A percentile compares a stretch with the other conserved stretches of the same genome.
phyloP scores from a whole-genome alignment of 2,888 invertebrate genomes.

The Escarpia spicata region DNA sequence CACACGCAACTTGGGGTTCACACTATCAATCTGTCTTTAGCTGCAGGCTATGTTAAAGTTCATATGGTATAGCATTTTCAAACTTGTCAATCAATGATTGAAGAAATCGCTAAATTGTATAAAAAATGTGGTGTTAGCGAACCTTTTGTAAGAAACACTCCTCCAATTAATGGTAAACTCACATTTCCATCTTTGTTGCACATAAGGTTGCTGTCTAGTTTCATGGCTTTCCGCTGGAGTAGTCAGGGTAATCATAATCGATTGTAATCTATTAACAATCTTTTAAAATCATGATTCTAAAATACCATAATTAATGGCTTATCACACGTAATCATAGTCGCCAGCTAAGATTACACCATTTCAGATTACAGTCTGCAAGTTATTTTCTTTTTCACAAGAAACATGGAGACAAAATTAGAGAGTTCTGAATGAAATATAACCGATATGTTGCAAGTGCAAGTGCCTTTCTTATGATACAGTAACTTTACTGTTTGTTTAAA shows the following conservation, averaged over 20 bases:
- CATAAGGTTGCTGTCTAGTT: no score
- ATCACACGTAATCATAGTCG: no score
- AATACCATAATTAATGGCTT: not conserved
- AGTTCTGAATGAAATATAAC: not conserved
- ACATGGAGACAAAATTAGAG: not conserved
- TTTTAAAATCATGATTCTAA: not conserved
- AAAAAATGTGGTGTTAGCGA: not conserved
- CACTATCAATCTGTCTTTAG: not conserved
- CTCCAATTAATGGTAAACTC: no score
- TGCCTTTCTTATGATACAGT: not conserved
- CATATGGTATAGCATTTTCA: not conserved
- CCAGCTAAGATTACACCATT: not conserved
- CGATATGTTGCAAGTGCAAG: not conserved
- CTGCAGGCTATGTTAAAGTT: not conserved
- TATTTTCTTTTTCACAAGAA: not conserved
- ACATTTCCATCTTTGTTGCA: no score
- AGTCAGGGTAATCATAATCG: no score
- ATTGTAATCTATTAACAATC: no score
- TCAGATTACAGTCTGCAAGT: not conserved
- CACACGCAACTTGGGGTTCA: not conserved
- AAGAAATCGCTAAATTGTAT: not conserved
- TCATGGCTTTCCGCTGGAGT: no score
- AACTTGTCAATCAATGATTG: not conserved
- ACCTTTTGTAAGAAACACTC: no score
- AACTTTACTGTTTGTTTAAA: no score